Evolutionary conservation across 2,113 vertebrate genomes (phyloP).

Genomic region (Eublepharis macularius): DNA sequence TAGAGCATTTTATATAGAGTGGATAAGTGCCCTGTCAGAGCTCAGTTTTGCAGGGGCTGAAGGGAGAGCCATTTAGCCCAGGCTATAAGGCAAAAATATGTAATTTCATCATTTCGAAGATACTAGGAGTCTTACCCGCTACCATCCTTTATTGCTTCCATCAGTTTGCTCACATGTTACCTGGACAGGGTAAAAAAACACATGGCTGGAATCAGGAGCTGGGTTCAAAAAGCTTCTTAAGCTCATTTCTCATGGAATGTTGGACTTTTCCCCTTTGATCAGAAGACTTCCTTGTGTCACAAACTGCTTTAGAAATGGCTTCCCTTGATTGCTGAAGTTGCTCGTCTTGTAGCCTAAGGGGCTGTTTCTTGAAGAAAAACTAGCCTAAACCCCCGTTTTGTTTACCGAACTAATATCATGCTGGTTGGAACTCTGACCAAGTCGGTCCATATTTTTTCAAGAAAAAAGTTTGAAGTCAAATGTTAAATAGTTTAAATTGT

Average conservation of each 20-base stretch:
- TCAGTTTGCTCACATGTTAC: background rate
- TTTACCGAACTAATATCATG: background rate
- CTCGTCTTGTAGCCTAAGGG: background rate
- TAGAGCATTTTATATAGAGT: background rate
- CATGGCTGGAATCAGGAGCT: background rate
- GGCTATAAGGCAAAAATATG: background rate
- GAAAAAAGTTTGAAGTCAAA: background rate
- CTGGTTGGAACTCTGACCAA: background rate
- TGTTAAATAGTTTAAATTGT: background rate
- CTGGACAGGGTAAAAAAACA: background rate
- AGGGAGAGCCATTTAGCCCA: background rate
- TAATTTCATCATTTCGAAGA: background rate
- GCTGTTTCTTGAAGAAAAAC: background rate
- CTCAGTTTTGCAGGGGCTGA: background rate
- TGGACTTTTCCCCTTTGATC: background rate
- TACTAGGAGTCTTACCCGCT: background rate
- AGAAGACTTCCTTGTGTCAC: no score
- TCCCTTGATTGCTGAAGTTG: background rate
- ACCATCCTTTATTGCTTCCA: no score
- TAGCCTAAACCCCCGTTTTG: background rate
- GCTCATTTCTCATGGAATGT: background rate
- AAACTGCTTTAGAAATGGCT: background rate
- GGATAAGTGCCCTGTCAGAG: background rate
- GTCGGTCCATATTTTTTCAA: background rate
- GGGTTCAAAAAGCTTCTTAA: background rate